Percentiles rank a stretch among this genome's conserved stretches.
Conservation (phyloP, 2,888 invertebrate genomes). For the Caenorhabditis zanzibari region DNA sequence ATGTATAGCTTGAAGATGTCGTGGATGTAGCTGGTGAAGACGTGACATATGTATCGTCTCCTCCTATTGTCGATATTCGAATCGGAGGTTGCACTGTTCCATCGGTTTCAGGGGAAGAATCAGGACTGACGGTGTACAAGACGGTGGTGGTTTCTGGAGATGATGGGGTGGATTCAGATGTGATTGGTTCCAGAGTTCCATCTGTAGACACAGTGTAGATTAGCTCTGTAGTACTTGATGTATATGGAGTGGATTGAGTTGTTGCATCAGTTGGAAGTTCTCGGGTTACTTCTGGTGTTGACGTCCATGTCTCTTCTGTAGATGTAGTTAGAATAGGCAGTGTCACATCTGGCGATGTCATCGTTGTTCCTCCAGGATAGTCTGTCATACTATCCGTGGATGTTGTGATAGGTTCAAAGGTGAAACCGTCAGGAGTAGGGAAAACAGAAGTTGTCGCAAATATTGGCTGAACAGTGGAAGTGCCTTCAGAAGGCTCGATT, state of each 20-base stretch:
- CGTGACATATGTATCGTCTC: constrained; percentile 28
- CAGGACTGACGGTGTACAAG: constrained; percentile 25
- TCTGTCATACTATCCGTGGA: background rate
- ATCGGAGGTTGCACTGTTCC: constrained; percentile 33
- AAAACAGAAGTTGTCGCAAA: constrained; percentile 4
- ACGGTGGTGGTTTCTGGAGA: background rate
- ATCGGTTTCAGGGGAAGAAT: constrained; percentile 34
- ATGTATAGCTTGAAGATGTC: background rate
- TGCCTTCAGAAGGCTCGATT: background rate
- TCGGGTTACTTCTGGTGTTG: constrained; percentile 31
- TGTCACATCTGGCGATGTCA: constrained; percentile 43
- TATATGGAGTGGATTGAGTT: constrained; percentile 14
- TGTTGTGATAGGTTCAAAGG: constrained; percentile 13
- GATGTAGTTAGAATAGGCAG: constrained; percentile 25
- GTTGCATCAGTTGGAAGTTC: constrained; percentile 54
- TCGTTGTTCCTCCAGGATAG: constrained; percentile 15
- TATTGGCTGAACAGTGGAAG: constrained; percentile 2
- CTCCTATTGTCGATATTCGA: constrained; percentile 30
- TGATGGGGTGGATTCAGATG: constrained; percentile 5
- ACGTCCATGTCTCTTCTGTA: background rate
- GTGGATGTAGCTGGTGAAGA: constrained; percentile 6
- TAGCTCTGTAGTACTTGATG: constrained; percentile 33
- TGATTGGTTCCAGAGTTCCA: constrained; percentile 49
- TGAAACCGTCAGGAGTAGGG: constrained; percentile 33
- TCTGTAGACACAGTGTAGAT: constrained; percentile 53